A percentile compares a stretch with the other conserved stretches of the same genome.
Evolutionary conservation across 2,888 invertebrate species (phyloP).

Genomic region (Lepidochitona cinerea): DNA sequence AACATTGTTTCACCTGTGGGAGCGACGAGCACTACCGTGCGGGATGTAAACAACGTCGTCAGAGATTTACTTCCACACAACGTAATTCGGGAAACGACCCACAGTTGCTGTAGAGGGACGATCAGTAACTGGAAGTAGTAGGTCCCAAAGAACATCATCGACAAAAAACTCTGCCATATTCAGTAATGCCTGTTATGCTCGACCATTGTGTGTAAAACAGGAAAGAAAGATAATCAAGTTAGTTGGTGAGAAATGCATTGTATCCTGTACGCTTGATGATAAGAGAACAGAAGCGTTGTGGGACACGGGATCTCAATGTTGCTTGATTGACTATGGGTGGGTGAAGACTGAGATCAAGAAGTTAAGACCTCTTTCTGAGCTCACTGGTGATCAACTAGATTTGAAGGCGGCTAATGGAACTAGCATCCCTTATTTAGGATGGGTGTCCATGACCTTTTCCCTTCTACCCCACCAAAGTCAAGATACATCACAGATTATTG

Average conservation of each 20-base stretch:
- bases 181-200: background rate
- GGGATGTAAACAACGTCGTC: too few relatives aligned
- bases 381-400: background rate
- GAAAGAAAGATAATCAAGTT: background rate
- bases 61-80: too few relatives aligned
- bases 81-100: background rate
- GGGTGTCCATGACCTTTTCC: background rate
- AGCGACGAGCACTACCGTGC: background rate
- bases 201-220: background rate
- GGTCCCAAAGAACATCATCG: background rate
- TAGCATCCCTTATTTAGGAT: conserved; percentile 7
- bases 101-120: background rate
- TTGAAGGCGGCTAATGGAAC: conserved; percentile 7
- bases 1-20: background rate
- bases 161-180: too few relatives aligned
- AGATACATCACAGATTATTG: too few relatives aligned
- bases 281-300: background rate
- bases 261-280: conserved; percentile 1
- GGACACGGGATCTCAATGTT: conserved; percentile 3
- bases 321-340: background rate
- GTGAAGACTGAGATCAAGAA: background rate
- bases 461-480: too few relatives aligned
- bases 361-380: background rate
- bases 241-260: conserved; percentile 7
- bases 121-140: background rate